A percentile compares a stretch with the other conserved stretches of the same genome.
phyloP scores from a whole-genome alignment of 2,113 vertebrate species.

The Symphodus melops region DNA sequence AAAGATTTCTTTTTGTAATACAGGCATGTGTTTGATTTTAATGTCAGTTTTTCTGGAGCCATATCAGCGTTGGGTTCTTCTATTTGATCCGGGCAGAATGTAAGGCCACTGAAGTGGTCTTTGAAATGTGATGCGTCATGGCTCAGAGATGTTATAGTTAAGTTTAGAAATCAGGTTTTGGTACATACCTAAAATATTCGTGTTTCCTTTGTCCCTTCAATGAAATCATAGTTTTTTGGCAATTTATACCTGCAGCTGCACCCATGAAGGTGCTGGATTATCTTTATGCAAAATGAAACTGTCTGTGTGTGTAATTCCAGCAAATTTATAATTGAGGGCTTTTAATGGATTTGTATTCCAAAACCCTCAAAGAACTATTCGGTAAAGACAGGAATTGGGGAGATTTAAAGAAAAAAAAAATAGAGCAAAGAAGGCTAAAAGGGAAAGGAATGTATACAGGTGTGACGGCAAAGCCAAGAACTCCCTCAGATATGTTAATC shows the following conservation, averaged over 20 bases:
- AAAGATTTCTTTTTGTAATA: conserved; percentile 6
- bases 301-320: background rate
- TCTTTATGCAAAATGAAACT: no score
- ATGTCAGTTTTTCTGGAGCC: conserved; percentile 55
- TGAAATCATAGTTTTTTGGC: background rate
- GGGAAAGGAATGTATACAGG: background rate
- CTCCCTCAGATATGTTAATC: background rate
- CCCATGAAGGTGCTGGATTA: conserved; percentile 4
- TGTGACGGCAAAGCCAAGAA: background rate
- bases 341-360: conserved; percentile 3
- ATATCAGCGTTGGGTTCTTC: conserved; percentile 50
- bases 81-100: conserved; percentile 10
- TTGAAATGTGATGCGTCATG: conserved; percentile 9
- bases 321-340: background rate
- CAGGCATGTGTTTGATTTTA: conserved; percentile 32
- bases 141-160: background rate
- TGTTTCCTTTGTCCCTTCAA: conserved; percentile 15
- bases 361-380: background rate
- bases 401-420: background rate
- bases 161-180: conserved; percentile 17
- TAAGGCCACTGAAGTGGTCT: conserved; percentile 13
- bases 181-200: background rate
- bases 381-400: background rate
- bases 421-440: background rate
- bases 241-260: background rate